Evolutionary conservation across 2,797 vertebrate species (phyloP), one percentile per base, ranked within the genome.

Genomic region (Rhyacichthys aspro): DNA sequence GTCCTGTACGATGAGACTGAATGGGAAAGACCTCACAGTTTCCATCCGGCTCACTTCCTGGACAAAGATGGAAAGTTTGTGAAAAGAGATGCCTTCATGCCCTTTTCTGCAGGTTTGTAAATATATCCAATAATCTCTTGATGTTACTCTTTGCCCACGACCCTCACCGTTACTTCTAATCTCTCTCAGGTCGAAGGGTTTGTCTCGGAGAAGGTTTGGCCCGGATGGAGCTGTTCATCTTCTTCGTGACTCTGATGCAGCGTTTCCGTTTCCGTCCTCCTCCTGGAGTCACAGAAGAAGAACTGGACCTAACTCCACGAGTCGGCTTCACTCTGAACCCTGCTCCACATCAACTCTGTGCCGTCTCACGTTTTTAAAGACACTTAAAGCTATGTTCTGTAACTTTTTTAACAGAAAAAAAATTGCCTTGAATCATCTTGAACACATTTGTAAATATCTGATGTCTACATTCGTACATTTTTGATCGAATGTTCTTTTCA

Each of bases 101-200:
- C 87, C 0, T 91, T 92, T 47, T 91, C 91, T 65, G 90, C 91
- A 88, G 90, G 89, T 91, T 37, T 1, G 59, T 72, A n/a, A 47
- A 1, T 0, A 11, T 6, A 37, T 37, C 7, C 75, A 43, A 63
- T 72, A 42, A 38, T 74, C 65, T 65, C 53, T 67, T 72, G n/a
- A n/a, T n/a, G 23, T 28, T 28, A 28, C 39, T 1, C 37, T 42
- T 1, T 0, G n/a, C n/a, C n/a, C n/a, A n/a, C n/a, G n/a, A n/a
- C n/a, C n/a, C n/a, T n/a, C n/a, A n/a, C n/a, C n/a, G 6, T 49
- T 72, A 15, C 49, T 79, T 18, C 64, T 72, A 11, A 12, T 38
- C 70, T 14, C 72, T 59, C 6, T 7, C 48, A 50, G 48, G 48
- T 36, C 34, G 33, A 3, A 37, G 48, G 33, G 11, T 37, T 17